Percentiles rank a stretch among this genome's conserved stretches.
Evolutionary conservation across 1,140 invertebrate genomes (phyloP).

Genomic region (Lerema accius): DNA sequence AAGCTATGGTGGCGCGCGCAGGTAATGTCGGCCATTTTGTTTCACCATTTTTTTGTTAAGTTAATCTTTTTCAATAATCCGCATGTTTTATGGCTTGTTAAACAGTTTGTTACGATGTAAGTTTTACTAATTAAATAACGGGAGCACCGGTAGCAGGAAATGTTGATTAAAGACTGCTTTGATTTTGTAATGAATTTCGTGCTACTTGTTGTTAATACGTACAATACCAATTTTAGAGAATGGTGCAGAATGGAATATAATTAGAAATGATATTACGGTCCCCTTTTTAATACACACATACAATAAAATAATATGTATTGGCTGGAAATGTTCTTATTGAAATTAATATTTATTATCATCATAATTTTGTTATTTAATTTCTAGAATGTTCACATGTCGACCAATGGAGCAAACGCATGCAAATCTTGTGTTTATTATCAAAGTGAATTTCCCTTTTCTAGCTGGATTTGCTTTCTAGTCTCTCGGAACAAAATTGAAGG

Average conservation of each 20-base stretch:
- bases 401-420: too few species aligned
- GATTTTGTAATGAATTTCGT: slow-evolving; percentile 23
- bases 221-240: not conserved
- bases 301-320: too few species aligned
- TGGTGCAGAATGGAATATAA: too few species aligned
- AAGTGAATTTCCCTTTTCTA: not conserved
- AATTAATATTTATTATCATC: too few species aligned
- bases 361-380: too few species aligned
- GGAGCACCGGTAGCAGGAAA: slow-evolving; percentile 64
- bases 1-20: slow-evolving; percentile 65
- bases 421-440: not conserved
- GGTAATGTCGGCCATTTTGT: slow-evolving; percentile 73
- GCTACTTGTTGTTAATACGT: not conserved
- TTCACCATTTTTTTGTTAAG: slow-evolving; percentile 56
- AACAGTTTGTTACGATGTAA: slow-evolving; percentile 59
- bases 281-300: too few species aligned
- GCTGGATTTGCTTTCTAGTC: not conserved
- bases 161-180: slow-evolving; percentile 37
- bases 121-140: slow-evolving; percentile 62
- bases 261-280: not conserved
- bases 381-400: too few species aligned
- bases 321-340: too few species aligned
- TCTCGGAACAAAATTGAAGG: slow-evolving; percentile 12
- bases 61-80: slow-evolving; percentile 71
- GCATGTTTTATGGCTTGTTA: slow-evolving; percentile 75